phyloP scores from a whole-genome alignment of 2,113 vertebrate genomes.

The Eulemur macaco region DNA sequence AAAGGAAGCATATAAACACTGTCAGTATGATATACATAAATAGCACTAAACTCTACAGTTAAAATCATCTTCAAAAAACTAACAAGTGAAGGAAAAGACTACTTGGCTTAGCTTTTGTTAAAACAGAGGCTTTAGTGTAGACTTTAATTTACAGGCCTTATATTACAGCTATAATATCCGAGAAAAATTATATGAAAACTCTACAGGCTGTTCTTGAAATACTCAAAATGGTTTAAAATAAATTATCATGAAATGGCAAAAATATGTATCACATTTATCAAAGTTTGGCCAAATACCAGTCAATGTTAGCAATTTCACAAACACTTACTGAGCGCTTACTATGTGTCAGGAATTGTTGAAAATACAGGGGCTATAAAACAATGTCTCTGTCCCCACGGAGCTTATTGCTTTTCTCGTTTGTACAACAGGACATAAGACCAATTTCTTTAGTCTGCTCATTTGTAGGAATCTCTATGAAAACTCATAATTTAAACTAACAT shows the following conservation, averaged over 20 bases:
- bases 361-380: not conserved
- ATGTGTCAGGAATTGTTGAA: not conserved
- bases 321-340: not conserved
- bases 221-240: not conserved
- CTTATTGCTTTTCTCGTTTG: not conserved
- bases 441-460: not conserved
- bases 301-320: not conserved
- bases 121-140: not conserved
- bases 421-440: not conserved
- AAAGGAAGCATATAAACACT: not conserved
- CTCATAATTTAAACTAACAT: not conserved
- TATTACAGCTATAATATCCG: not conserved
- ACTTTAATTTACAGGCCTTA: not conserved
- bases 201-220: not conserved
- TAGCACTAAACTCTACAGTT: not conserved
- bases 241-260: not conserved
- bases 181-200: slow-evolving; percentile 13
- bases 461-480: not conserved
- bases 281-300: not conserved
- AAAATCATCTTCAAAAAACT: not conserved
- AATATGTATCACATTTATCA: not conserved
- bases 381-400: no score
- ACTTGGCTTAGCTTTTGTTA: not conserved
- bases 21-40: not conserved
- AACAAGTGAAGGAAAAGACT: not conserved